Evolutionary conservation across 1,140 invertebrate species (phyloP).

Genomic region (Drosophila nikananu): DNA sequence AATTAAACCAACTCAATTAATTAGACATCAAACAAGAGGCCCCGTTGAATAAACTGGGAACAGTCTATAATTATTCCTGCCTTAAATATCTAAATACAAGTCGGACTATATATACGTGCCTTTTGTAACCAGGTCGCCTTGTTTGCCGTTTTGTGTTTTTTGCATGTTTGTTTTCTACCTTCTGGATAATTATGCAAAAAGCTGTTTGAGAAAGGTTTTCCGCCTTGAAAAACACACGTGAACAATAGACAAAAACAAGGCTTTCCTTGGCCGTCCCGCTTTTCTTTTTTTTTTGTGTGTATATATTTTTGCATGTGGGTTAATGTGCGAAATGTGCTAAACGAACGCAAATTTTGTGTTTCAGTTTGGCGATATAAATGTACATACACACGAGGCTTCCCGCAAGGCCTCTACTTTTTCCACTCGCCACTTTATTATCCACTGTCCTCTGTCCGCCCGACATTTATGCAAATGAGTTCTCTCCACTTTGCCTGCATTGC

Average conservation of each 20-base stretch:
- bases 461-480: slow-evolving; percentile 72
- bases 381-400: slow-evolving; percentile 5
- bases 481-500: slow-evolving; percentile 34
- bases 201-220: slow-evolving; percentile 60
- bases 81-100: slow-evolving; percentile 36
- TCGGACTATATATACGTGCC: background rate
- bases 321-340: slow-evolving; percentile 81
- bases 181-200: slow-evolving; percentile 80
- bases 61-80: slow-evolving; percentile 25
- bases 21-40: slow-evolving; percentile 33
- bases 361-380: slow-evolving; percentile 29
- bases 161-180: slow-evolving; percentile 25
- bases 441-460: slow-evolving; percentile 33
- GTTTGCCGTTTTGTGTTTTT: slow-evolving; percentile 14
- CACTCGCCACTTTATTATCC: slow-evolving; percentile 35
- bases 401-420: slow-evolving; percentile 24
- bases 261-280: slow-evolving; percentile 26
- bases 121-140: slow-evolving; percentile 62
- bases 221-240: slow-evolving; percentile 52
- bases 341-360: slow-evolving; percentile 54
- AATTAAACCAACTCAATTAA: slow-evolving; percentile 42
- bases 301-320: slow-evolving; percentile 61
- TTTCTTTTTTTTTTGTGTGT: slow-evolving; percentile 12
- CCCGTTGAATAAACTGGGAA: slow-evolving; percentile 20
- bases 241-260: slow-evolving; percentile 66